Evolutionary conservation across 2,888 invertebrate genomes (phyloP).

Genomic region (Tigriopus californicus): DNA sequence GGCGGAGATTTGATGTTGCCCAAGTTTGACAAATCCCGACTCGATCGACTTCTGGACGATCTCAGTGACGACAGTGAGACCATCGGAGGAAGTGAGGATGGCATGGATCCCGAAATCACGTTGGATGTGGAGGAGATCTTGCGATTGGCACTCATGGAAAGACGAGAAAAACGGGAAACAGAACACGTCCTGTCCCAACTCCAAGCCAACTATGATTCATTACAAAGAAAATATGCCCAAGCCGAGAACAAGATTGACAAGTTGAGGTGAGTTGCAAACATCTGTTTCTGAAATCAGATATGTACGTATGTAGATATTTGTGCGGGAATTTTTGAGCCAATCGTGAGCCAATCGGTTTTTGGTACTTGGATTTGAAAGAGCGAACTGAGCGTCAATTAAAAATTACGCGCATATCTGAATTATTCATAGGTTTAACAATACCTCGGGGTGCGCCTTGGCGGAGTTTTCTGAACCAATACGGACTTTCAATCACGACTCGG

Average conservation of each 20-base stretch:
- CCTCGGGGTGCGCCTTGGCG: too few species aligned
- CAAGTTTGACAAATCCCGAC: not conserved
- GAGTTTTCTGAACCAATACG: too few species aligned
- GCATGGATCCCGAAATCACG: not conserved
- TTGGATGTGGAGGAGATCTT: constrained; percentile 7
- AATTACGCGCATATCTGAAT: too few species aligned
- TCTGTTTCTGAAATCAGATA: too few species aligned
- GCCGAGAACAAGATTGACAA: constrained; percentile 28
- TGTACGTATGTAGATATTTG: too few species aligned
- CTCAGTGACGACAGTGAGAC: not conserved
- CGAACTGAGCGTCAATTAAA: too few species aligned
- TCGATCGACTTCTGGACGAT: constrained; percentile 2
- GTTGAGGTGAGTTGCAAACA: not conserved
- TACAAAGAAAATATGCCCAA: constrained; percentile 27
- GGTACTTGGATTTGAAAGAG: too few species aligned
- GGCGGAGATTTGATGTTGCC: not conserved
- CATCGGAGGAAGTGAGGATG: not conserved
- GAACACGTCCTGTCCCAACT: constrained; percentile 23
- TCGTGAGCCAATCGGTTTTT: too few species aligned
- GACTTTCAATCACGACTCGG: too few species aligned
- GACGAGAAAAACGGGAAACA: constrained; percentile 4
- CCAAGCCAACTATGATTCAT: constrained; percentile 25
- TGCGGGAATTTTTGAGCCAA: too few species aligned
- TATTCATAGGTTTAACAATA: too few species aligned
- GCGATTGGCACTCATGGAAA: constrained; percentile 4